Percentiles rank a stretch among this genome's conserved stretches.
Conservation (phyloP, 2,888 invertebrate species). For the Sphinx pinastri region DNA sequence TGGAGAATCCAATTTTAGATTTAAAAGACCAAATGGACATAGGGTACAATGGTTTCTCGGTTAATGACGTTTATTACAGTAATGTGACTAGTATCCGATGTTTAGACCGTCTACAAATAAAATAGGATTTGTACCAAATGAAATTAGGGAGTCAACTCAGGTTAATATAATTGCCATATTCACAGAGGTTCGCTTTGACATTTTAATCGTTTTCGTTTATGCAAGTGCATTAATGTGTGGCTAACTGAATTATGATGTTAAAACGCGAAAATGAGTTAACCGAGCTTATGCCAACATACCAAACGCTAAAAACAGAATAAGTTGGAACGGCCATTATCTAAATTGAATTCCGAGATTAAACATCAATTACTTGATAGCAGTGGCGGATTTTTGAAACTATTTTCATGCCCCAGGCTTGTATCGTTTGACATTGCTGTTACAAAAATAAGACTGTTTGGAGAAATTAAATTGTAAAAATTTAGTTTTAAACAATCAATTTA, state of each 20-base stretch:
- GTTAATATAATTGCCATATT: not conserved
- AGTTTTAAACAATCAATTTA: no score
- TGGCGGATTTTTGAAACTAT: not conserved
- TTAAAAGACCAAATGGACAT: no score
- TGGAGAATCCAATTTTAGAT: no score
- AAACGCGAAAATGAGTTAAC: not conserved
- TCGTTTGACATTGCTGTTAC: not conserved
- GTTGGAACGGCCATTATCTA: not conserved
- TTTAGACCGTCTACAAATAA: not conserved
- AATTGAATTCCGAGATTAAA: constrained; percentile 13
- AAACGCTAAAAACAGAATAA: not conserved
- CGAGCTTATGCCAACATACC: not conserved
- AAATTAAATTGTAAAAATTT: no score
- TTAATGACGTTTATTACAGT: not conserved
- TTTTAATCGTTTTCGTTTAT: not conserved
- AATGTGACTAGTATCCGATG: not conserved
- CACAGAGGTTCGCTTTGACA: not conserved
- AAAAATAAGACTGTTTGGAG: not conserved
- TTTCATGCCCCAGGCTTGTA: not conserved
- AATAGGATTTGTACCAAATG: not conserved
- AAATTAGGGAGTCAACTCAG: not conserved
- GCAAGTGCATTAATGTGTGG: not conserved
- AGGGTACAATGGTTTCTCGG: no score
- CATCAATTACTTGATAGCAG: constrained; percentile 6
- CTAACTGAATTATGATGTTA: not conserved